Base-by-base conservation (phyloP, 2,888 invertebrate species). In the Osmoderma eremita region DNA sequence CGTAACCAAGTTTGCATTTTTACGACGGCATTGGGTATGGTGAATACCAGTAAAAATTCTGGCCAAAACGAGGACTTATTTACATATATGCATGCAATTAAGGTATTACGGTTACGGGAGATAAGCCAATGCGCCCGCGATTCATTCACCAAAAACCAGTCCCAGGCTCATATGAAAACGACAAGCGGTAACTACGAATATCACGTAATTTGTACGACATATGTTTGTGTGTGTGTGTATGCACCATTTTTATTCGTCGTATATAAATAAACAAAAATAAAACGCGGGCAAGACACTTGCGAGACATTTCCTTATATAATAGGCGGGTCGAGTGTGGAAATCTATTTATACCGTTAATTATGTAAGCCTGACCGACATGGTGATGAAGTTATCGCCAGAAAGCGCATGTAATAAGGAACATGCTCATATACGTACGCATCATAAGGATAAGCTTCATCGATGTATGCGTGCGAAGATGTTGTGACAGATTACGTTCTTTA, bases 131-230 rank as follows among this genome's bases (percentile, higher is more conserved):
- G n/a, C 13, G 41, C n/a, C 15, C 22, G 56, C 22, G 56, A 56
- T 56, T 56, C 56, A 56, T 56, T 56, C 56, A 56, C 41, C 8
- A n/a, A 54, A 54, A 54, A 54, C 39, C 38, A 39, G 54, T 54
- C 39, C 17, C 6, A 61, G 17, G 20, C 36, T 50, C 45, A n/a
- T 17, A 30, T 61, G 58, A 36, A 61, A 61, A 61, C 48, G 30
- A 8, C 39, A 20, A 48, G 8, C 15, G 15, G 30, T 45, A 41
- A 53, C 30, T 45, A 17, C n/a, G 24, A 10, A 17, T 45, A 17
- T 38, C 41, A 56, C 41, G 56, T 42, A 56, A 56, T 41, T 41
- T 56, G 53, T 6, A 20, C 15, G 50, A 48, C 50, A 50, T 20
- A 18, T 38, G 53, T 53, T 8, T 30, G 6, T 30, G 30, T n/a